These are phyloP conservation scores for Axea sp. DNA, from an alignment of 2,888 invertebrate genomes.

Conservation along the genomic window DNA sequence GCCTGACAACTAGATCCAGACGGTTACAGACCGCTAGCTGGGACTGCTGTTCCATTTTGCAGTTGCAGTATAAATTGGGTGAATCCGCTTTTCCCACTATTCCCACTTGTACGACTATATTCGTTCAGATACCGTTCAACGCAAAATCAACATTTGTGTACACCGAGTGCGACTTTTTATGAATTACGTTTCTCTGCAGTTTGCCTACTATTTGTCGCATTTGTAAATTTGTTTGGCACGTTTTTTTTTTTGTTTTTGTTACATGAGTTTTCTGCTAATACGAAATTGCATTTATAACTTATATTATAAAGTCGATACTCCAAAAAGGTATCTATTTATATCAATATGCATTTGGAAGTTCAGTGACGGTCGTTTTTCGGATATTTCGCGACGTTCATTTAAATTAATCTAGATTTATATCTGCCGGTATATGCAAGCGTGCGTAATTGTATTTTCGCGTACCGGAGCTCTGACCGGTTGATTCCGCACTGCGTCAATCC, in stretches of 20 bases:
- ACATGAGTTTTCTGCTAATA: constrained; percentile 8
- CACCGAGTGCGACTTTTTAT: too few relatives aligned
- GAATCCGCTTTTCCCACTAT: constrained; percentile 3
- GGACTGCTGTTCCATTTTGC: constrained; percentile 8
- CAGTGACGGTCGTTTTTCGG: constrained; percentile 68
- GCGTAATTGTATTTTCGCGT: constrained; percentile 9
- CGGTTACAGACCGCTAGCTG: neutral
- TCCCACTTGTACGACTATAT: too few relatives aligned
- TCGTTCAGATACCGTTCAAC: too few relatives aligned
- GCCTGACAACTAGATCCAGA: constrained; percentile 61
- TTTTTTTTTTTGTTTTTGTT: constrained; percentile 4
- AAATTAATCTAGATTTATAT: constrained; percentile 76
- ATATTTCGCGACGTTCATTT: constrained; percentile 68
- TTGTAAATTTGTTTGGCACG: too few relatives aligned
- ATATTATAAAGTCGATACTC: constrained; percentile 45
- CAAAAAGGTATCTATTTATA: constrained; percentile 47
- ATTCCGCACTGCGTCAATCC: constrained; percentile 49
- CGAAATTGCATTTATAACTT: constrained; percentile 2
- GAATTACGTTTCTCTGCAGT: constrained; percentile 9
- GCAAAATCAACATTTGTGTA: too few relatives aligned
- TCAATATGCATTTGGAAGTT: constrained; percentile 68
- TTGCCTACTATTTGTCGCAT: constrained; percentile 9
- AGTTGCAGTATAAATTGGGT: constrained; percentile 7
- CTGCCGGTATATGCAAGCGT: constrained; percentile 19
- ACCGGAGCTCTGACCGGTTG: neutral